Conservation (phyloP, 2,888 invertebrate genomes). For the Andrena camellia region DNA sequence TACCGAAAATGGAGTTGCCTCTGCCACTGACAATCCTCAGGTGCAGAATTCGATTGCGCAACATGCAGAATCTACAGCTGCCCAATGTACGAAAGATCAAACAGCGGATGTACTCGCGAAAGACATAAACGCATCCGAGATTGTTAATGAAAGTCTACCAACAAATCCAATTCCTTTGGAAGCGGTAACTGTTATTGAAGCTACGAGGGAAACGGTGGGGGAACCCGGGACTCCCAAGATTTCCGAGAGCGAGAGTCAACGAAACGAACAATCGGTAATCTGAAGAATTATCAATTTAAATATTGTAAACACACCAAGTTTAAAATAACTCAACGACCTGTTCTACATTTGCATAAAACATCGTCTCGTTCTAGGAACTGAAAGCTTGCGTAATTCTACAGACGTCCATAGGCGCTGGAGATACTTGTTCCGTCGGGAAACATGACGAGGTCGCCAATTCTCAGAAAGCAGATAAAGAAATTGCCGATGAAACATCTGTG, state of each 20-base stretch:
- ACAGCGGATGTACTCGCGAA: not conserved
- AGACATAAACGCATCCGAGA: not conserved
- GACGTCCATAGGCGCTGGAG: constrained; percentile 41
- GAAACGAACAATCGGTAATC: not conserved
- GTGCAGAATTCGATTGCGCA: not conserved
- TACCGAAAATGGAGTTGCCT: constrained; percentile 1
- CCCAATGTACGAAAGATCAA: not conserved
- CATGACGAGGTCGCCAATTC: not conserved
- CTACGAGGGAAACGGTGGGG: not conserved
- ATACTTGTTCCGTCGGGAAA: not conserved
- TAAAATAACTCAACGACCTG: not conserved
- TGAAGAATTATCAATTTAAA: not conserved
- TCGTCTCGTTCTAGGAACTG: not conserved
- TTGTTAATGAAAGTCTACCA: not conserved
- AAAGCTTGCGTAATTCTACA: constrained; percentile 11
- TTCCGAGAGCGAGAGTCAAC: not conserved
- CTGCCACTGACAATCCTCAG: not conserved
- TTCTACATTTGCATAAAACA: not conserved
- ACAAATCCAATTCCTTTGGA: not conserved
- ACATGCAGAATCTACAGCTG: not conserved
- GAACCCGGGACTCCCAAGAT: not conserved
- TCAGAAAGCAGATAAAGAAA: constrained; percentile 2
- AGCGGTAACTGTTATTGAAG: not conserved
- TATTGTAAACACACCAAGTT: too few relatives aligned
- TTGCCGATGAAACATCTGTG: not conserved